phyloP scores from a whole-genome alignment of 2,888 invertebrate genomes.

The Caenorhabditis sp. region DNA sequence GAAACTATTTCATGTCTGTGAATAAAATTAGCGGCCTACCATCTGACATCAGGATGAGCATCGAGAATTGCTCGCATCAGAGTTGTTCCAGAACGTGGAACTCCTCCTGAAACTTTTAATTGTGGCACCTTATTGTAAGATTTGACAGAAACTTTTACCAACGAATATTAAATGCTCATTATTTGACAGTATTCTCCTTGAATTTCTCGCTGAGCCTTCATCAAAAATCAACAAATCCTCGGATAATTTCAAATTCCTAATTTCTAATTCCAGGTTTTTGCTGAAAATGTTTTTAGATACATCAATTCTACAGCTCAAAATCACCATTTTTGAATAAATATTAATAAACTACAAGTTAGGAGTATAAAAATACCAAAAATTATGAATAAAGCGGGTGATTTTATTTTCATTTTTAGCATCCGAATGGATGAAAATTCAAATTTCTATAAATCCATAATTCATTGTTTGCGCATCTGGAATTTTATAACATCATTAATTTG shows the following conservation, averaged over 20 bases:
- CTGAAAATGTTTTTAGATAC: conserved; percentile 6
- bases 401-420: not conserved
- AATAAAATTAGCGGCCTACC: no score
- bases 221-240: conserved; percentile 3
- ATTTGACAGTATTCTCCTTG: conserved; percentile 35
- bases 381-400: not conserved
- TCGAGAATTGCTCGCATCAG: conserved; percentile 96
- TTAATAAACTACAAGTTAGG: not conserved
- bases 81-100: conserved; percentile 95
- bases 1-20: conserved; percentile 10
- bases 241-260: conserved; percentile 3
- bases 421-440: not conserved
- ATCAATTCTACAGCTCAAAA: not conserved
- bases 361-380: not conserved
- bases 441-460: not conserved
- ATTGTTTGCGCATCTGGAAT: not conserved
- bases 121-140: no score
- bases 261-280: conserved; percentile 11
- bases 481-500: not conserved
- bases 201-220: conserved; percentile 8
- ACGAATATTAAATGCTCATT: conserved; percentile 48
- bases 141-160: conserved; percentile 8
- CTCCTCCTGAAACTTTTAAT: conserved; percentile 85
- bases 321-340: conserved; percentile 22
- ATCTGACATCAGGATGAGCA: conserved; percentile 88